phyloP scores from a whole-genome alignment of 2,888 invertebrate genomes.

The Macaria liturata region DNA sequence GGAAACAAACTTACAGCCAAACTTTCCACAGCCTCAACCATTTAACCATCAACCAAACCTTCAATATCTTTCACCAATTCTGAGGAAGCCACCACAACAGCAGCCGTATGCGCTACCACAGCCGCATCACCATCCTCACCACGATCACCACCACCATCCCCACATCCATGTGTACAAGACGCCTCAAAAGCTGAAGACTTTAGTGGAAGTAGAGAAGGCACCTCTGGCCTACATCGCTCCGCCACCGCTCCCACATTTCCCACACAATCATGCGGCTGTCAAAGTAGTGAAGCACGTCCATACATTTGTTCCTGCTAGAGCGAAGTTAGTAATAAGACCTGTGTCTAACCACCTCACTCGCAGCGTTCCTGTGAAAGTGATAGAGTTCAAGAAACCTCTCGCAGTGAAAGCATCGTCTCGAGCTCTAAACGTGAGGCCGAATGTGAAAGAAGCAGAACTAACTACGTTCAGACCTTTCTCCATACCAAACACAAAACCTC shows the following conservation, averaged over 20 bases:
- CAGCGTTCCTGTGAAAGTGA: slow-evolving; percentile 46
- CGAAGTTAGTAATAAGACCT: slow-evolving; percentile 66
- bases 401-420: slow-evolving; percentile 30
- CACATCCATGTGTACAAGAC: slow-evolving; percentile 37
- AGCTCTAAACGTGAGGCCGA: slow-evolving; percentile 46
- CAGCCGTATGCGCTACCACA: slow-evolving; percentile 28
- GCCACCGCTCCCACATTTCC: slow-evolving; percentile 53
- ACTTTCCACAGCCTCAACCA: slow-evolving; percentile 28
- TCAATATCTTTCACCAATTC: slow-evolving; percentile 24
- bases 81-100: slow-evolving; percentile 24
- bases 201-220: slow-evolving; percentile 70
- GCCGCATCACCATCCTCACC: slow-evolving; percentile 24
- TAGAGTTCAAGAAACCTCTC: slow-evolving; percentile 46
- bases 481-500: slow-evolving; percentile 58
- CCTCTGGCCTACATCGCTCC: slow-evolving; percentile 73
- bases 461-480: slow-evolving; percentile 62
- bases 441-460: slow-evolving; percentile 58
- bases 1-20: slow-evolving; percentile 26
- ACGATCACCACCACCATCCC: slow-evolving; percentile 27
- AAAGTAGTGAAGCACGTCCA: slow-evolving; percentile 62
- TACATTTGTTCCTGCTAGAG: slow-evolving; percentile 56
- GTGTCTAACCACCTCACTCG: slow-evolving; percentile 48
- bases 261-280: slow-evolving; percentile 45
- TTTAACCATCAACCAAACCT: slow-evolving; percentile 28
- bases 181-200: slow-evolving; percentile 66